These are phyloP conservation scores for Corythornis cristatus DNA, from an alignment of 2,113 vertebrate species.

Conservation along the genomic window DNA sequence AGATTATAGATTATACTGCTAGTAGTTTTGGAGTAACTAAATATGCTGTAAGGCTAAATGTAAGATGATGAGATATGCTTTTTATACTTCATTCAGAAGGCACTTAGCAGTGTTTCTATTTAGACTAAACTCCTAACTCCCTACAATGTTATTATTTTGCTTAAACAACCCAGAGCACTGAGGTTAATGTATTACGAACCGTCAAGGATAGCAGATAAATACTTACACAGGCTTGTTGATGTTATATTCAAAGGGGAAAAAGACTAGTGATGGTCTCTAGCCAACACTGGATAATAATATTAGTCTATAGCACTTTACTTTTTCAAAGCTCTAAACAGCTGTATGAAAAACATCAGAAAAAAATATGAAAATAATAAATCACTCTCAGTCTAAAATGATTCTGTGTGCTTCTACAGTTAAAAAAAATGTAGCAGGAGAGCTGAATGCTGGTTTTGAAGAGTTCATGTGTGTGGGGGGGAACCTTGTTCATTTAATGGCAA, in stretches of 20 bases:
- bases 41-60: not conserved
- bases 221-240: not conserved
- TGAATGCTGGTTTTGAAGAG: not conserved
- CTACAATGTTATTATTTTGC: constrained; percentile 1
- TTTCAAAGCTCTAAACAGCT: constrained; percentile 12
- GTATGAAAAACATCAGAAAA: constrained; percentile 29
- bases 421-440: not conserved
- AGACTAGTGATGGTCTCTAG: not conserved
- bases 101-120: not conserved
- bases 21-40: not conserved
- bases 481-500: constrained; percentile 51
- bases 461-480: fast-evolving
- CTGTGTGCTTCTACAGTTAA: constrained; percentile 51
- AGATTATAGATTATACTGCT: not conserved
- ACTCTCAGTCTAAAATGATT: constrained; percentile 15
- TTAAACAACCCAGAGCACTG: not conserved
- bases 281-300: not conserved
- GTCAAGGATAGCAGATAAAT: not conserved
- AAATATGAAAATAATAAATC: not conserved
- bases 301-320: not conserved
- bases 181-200: not conserved
- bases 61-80: not conserved
- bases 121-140: not conserved
- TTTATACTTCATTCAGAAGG: not conserved
- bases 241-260: not conserved